Evolutionary conservation across 2,113 vertebrate genomes (phyloP).

Genomic region (Coptodon bakossiorum): DNA sequence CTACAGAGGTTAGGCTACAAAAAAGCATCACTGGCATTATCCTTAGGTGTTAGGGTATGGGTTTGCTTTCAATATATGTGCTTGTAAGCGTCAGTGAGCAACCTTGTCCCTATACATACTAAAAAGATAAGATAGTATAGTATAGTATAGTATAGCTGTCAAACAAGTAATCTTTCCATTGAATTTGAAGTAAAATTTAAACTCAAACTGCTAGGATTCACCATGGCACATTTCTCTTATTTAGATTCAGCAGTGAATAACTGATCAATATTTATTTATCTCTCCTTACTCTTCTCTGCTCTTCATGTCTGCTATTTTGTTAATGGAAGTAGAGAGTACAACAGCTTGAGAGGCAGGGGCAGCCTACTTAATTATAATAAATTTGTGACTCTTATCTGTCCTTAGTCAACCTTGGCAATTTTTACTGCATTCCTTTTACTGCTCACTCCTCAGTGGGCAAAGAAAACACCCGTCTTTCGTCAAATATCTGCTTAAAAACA

Average conservation of each 20-base stretch:
- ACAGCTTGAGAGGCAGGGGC: slow-evolving; percentile 45
- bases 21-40: not conserved
- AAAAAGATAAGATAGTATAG: not conserved
- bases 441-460: slow-evolving; percentile 31
- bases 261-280: slow-evolving; percentile 38
- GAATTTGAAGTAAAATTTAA: not conserved
- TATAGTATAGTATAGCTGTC: not conserved
- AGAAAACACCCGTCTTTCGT: slow-evolving; percentile 53
- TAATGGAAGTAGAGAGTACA: slow-evolving; percentile 35
- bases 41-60: not conserved
- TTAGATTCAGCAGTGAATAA: slow-evolving; percentile 19
- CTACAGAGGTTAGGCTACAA: not conserved
- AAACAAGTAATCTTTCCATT: not conserved
- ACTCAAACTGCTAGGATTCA: not conserved
- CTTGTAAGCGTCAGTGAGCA: not conserved
- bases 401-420: slow-evolving; percentile 61
- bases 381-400: slow-evolving; percentile 65
- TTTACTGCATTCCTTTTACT: slow-evolving; percentile 37
- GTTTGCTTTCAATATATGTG: not conserved
- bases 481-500: slow-evolving; percentile 60
- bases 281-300: slow-evolving; percentile 14
- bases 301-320: not conserved
- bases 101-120: not conserved
- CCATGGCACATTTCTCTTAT: not conserved
- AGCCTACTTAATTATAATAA: slow-evolving; percentile 62